phyloP scores from a whole-genome alignment of 2,888 invertebrate genomes.

The Dinocampus coccinellae region DNA sequence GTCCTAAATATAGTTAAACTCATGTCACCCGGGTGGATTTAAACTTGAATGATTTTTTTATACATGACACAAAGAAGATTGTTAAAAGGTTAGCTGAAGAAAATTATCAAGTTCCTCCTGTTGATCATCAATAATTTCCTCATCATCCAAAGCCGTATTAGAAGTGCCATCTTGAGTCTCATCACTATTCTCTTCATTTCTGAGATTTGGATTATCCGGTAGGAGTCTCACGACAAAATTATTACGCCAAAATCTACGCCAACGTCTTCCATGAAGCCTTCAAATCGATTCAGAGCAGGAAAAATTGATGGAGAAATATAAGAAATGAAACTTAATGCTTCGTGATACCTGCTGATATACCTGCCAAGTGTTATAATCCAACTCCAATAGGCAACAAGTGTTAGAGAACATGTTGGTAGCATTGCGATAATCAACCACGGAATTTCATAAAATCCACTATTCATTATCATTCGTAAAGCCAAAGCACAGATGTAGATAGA shows the following conservation, averaged over 20 bases:
- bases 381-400: constrained; percentile 65
- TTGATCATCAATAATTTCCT: constrained; percentile 33
- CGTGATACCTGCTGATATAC: constrained; percentile 53
- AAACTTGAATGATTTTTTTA: neutral
- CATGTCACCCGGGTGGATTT: neutral
- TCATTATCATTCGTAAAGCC: constrained; percentile 59
- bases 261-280: constrained; percentile 64
- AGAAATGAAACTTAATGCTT: neutral
- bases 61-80: neutral
- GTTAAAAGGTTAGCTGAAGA: constrained; percentile 35
- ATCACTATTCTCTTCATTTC: constrained; percentile 23
- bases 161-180: constrained; percentile 27
- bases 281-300: constrained; percentile 4
- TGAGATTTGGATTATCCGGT: constrained; percentile 48
- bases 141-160: constrained; percentile 26
- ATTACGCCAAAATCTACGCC: constrained; percentile 64
- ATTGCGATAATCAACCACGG: constrained; percentile 66
- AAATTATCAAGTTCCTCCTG: constrained; percentile 41
- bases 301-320: constrained; percentile 5
- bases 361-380: constrained; percentile 66
- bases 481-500: constrained; percentile 64
- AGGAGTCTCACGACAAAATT: constrained; percentile 63
- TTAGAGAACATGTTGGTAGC: constrained; percentile 64
- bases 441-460: constrained; percentile 59
- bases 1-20: neutral